Evolutionary conservation across 2,113 vertebrate genomes (phyloP).

Genomic region (Tyto alba): DNA sequence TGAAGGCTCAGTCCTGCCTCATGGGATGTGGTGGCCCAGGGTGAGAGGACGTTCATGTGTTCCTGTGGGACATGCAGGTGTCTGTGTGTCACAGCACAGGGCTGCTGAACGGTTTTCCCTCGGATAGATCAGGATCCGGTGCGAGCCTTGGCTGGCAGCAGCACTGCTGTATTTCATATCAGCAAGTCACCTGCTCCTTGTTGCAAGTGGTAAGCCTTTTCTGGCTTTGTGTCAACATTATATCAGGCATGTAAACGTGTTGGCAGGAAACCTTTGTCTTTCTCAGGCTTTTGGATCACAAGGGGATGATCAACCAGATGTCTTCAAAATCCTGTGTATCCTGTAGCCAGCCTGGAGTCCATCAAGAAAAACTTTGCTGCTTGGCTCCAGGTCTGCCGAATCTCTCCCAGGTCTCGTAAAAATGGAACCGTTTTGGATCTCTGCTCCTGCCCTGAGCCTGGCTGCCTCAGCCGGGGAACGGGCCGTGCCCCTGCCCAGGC

Average conservation of each 20-base stretch:
- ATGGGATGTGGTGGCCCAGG: background rate
- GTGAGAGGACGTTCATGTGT: background rate
- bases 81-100: rapidly evolving
- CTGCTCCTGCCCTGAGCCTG: background rate
- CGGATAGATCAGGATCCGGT: rapidly evolving
- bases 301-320: background rate
- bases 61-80: background rate
- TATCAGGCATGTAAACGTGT: background rate
- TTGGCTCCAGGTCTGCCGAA: background rate
- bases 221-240: background rate
- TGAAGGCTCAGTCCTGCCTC: background rate
- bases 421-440: rapidly evolving
- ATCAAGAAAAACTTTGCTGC: background rate
- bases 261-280: background rate
- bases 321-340: background rate
- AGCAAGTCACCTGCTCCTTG: background rate
- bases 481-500: rapidly evolving
- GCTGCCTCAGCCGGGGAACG: background rate
- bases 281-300: background rate
- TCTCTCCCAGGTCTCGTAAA: background rate
- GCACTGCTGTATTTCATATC: background rate
- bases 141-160: background rate
- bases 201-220: background rate
- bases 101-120: background rate
- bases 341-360: background rate